These are phyloP conservation scores for Myiozetetes cayanensis DNA, from an alignment of 2,113 vertebrate species.

Conservation along the genomic window DNA sequence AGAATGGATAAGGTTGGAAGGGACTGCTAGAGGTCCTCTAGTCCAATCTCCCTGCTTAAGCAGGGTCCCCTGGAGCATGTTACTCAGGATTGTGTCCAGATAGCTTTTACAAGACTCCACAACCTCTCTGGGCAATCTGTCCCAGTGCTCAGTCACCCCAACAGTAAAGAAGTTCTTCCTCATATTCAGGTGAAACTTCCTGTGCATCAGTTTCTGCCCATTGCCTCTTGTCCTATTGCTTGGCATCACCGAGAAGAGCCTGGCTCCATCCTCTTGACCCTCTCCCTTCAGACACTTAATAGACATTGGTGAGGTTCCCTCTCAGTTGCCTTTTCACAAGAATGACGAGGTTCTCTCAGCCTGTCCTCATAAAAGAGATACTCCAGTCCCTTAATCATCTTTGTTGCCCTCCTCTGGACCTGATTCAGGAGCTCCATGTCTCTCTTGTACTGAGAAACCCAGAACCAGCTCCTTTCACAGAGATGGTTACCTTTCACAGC, in stretches of 20 bases:
- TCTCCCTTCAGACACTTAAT: background rate
- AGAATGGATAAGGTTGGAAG: background rate
- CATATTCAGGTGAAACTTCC: background rate
- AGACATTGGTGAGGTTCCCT: background rate
- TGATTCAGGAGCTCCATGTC: background rate
- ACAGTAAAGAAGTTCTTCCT: background rate
- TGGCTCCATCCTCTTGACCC: background rate
- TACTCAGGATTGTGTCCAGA: background rate
- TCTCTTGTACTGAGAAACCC: background rate
- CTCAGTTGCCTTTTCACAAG: fast-evolving
- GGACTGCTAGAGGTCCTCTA: background rate
- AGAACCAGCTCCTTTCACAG: background rate
- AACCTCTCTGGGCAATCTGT: background rate
- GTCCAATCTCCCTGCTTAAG: background rate
- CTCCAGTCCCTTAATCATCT: background rate
- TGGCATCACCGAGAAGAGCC: background rate
- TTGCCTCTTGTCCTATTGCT: background rate
- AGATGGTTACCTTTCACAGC: background rate
- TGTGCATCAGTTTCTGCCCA: background rate
- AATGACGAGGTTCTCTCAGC: background rate
- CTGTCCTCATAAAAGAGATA: background rate
- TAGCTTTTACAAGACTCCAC: background rate
- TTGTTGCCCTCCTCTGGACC: background rate
- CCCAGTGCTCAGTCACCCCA: background rate
- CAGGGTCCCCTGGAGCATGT: background rate